Percentiles rank a stretch among this genome's conserved stretches.
phyloP scores from a whole-genome alignment of 1,140 invertebrate species.

The Leptinotarsa lineolata region DNA sequence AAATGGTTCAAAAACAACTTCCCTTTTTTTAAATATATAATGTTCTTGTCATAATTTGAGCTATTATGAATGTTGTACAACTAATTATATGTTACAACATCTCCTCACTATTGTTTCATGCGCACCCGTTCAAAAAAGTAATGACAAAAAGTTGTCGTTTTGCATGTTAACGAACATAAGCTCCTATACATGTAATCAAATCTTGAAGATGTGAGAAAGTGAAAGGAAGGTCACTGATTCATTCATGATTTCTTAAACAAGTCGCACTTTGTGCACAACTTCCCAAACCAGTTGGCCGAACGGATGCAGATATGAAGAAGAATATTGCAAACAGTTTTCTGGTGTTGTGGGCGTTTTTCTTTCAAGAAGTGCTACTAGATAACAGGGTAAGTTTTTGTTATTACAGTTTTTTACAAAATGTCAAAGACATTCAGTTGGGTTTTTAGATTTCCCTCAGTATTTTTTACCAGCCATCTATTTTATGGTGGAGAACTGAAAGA shows the following conservation, averaged over 20 bases:
- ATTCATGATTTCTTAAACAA: not conserved
- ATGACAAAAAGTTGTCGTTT: not conserved
- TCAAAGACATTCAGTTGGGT: too few species aligned
- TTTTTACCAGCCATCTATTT: too few species aligned
- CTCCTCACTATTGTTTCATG: not conserved
- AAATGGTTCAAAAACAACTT: too few species aligned
- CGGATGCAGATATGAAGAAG: not conserved
- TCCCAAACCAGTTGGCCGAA: not conserved
- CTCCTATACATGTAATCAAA: not conserved
- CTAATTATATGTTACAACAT: too few species aligned
- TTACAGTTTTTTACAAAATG: too few species aligned
- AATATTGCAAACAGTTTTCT: not conserved
- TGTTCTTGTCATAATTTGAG: too few species aligned
- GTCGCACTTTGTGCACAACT: not conserved
- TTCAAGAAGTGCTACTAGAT: not conserved
- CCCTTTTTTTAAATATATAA: too few species aligned
- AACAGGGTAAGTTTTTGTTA: not conserved
- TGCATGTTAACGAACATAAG: not conserved
- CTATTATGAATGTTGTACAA: too few species aligned
- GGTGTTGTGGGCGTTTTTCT: not conserved
- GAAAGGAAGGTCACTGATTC: not conserved
- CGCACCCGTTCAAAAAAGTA: not conserved
- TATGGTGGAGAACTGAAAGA: too few species aligned
- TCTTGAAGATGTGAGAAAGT: not conserved
- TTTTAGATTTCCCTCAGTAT: too few species aligned